Percentiles rank a stretch among this genome's conserved stretches.
Conservation (phyloP, 2,113 vertebrate genomes). For the Spermophilus dauricus region DNA sequence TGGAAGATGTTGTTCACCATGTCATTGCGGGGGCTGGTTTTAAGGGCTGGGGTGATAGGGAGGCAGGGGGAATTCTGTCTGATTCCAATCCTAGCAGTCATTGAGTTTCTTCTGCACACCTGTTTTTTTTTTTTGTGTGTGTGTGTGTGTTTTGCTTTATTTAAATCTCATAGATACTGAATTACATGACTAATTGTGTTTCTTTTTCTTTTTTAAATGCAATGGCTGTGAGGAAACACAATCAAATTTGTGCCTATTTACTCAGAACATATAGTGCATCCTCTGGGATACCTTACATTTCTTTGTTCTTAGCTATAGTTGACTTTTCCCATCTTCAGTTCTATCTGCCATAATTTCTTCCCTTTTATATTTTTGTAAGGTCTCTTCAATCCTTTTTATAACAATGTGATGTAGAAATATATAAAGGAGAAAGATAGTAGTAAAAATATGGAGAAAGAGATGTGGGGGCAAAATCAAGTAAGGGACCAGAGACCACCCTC, state of each 20-base stretch:
- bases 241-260: neutral
- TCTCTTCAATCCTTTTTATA: slow-evolving; percentile 8
- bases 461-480: neutral
- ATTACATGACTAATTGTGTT: neutral
- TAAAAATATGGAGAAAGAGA: neutral
- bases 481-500: neutral
- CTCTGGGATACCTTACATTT: neutral
- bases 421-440: neutral
- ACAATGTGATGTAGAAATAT: neutral
- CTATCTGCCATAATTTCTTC: neutral
- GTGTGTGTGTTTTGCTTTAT: slow-evolving; percentile 11
- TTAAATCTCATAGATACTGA: neutral
- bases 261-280: too few species aligned
- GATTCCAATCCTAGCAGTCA: neutral
- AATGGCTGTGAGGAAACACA: neutral
- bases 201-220: neutral
- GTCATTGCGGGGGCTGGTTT: neutral
- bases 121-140: neutral
- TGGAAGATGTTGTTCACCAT: neutral
- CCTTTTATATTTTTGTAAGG: neutral
- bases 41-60: neutral
- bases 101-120: neutral
- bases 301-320: neutral
- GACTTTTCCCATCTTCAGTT: neutral
- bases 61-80: neutral